phyloP scores from a whole-genome alignment of 2,888 invertebrate genomes.

The Hirtodrosophila histrioides region DNA sequence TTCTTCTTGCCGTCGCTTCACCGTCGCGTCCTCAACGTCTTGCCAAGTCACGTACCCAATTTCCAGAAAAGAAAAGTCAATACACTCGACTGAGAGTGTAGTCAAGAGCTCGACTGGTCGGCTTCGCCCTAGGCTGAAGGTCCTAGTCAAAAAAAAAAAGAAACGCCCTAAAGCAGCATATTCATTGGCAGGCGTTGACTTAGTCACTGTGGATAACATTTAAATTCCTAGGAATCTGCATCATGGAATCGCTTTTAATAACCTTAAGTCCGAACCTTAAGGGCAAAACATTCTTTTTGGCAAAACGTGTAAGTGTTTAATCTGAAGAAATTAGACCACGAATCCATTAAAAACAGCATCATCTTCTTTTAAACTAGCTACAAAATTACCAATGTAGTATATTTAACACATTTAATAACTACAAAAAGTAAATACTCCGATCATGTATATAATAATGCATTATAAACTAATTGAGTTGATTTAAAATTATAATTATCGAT shows the following conservation, averaged over 20 bases:
- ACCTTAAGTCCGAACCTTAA: neutral
- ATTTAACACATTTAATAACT: too few species aligned
- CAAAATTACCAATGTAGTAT: too few species aligned
- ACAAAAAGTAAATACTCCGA: too few species aligned
- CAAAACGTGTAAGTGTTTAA: too few species aligned
- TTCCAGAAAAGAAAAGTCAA: slow-evolving; percentile 69
- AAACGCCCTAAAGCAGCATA: slow-evolving; percentile 17
- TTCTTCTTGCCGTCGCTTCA: slow-evolving; percentile 14
- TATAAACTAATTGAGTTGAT: too few species aligned
- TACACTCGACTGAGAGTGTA: slow-evolving; percentile 55
- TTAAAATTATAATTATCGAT: too few species aligned
- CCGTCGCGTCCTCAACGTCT: slow-evolving; percentile 45
- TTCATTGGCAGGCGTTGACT: slow-evolving; percentile 13
- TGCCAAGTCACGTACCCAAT: slow-evolving; percentile 80
- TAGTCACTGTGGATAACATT: neutral
- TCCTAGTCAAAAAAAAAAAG: slow-evolving; percentile 16
- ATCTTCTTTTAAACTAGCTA: too few species aligned
- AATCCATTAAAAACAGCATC: too few species aligned
- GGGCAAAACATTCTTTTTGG: too few species aligned
- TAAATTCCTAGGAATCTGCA: neutral
- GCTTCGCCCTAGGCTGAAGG: slow-evolving; percentile 21
- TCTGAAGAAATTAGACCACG: too few species aligned
- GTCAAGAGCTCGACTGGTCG: slow-evolving; percentile 8
- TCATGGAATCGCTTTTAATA: neutral
- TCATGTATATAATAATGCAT: too few species aligned